These are phyloP conservation scores for Andricus grossulariae DNA, from an alignment of 1,140 invertebrate species.

Conservation along the genomic window DNA sequence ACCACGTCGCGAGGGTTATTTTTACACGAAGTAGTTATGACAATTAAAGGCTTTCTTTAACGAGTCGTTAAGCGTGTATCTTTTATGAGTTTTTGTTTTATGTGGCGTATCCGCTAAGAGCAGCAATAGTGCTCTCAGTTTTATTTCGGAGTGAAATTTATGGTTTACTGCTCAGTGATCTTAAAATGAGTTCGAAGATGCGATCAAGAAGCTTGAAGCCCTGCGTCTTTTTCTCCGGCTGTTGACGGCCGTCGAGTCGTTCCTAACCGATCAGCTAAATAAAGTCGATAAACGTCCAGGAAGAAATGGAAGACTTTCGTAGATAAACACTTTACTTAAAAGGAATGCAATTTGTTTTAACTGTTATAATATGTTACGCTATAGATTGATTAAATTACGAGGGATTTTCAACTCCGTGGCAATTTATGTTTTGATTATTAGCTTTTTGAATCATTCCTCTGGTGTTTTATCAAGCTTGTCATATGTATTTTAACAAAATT, in stretches of 20 bases:
- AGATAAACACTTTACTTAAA: conserved; percentile 36
- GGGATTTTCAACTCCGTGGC: too few relatives aligned
- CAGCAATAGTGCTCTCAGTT: conserved; percentile 16
- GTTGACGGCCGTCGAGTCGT: conserved; percentile 23
- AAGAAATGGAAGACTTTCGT: conserved; percentile 67
- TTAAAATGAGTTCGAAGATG: conserved; percentile 42
- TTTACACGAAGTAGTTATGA: too few relatives aligned
- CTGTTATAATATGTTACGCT: too few relatives aligned
- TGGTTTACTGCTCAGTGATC: conserved; percentile 37
- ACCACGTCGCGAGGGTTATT: too few relatives aligned
- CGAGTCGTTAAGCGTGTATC: conserved; percentile 1
- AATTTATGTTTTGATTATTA: too few relatives aligned
- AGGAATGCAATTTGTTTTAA: too few relatives aligned
- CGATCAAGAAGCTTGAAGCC: conserved; percentile 40
- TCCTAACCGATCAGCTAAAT: conserved; percentile 44
- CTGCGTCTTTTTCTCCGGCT: conserved; percentile 33
- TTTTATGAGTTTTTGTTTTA: neutral
- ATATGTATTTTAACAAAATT: too few relatives aligned
- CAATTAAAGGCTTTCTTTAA: neutral
- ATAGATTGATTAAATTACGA: too few relatives aligned
- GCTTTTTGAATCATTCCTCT: too few relatives aligned
- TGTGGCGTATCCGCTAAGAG: neutral
- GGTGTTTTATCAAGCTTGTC: too few relatives aligned
- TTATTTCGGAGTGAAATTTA: conserved; percentile 6
- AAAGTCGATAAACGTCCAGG: conserved; percentile 52